A percentile compares a stretch with the other conserved stretches of the same genome.
These are phyloP conservation scores for Campoplex nolae DNA, from an alignment of 2,888 invertebrate species.

Conservation along the genomic window DNA sequence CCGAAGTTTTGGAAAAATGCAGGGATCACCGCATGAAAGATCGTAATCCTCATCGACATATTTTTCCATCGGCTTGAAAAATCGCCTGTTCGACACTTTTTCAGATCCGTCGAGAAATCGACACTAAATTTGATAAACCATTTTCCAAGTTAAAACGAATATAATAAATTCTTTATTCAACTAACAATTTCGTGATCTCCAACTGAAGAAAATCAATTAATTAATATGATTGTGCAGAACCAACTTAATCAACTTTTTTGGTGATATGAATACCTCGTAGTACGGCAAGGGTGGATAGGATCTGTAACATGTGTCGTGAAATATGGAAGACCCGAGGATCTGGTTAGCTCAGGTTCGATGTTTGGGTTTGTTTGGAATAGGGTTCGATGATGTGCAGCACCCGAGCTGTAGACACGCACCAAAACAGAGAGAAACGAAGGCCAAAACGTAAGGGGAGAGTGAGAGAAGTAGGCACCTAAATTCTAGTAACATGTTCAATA, in stretches of 20 bases:
- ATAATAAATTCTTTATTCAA: background rate
- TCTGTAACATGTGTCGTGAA: conserved; percentile 13
- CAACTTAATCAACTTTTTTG: background rate
- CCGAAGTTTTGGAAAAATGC: conserved; percentile 24
- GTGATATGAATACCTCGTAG: background rate
- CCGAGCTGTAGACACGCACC: conserved; percentile 2
- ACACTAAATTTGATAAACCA: conserved; percentile 25
- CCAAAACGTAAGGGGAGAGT: conserved; percentile 5
- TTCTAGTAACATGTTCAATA: conserved; percentile 65
- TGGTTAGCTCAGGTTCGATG: conserved; percentile 7
- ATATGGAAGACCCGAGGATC: background rate
- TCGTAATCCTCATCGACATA: conserved; percentile 26
- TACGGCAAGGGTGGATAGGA: background rate
- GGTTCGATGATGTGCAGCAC: conserved; percentile 15
- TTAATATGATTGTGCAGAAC: background rate
- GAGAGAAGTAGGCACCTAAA: conserved; percentile 37
- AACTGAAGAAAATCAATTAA: background rate
- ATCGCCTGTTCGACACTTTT: background rate
- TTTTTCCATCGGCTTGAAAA: conserved; percentile 16
- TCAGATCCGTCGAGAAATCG: conserved; percentile 5
- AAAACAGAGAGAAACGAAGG: conserved; percentile 12
- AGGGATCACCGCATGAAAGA: conserved; percentile 18
- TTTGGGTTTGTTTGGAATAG: conserved; percentile 33
- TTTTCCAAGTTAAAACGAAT: background rate
- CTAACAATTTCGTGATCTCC: background rate